Conservation (phyloP, 1,140 invertebrate genomes). For the Diploscapter pachys region DNA sequence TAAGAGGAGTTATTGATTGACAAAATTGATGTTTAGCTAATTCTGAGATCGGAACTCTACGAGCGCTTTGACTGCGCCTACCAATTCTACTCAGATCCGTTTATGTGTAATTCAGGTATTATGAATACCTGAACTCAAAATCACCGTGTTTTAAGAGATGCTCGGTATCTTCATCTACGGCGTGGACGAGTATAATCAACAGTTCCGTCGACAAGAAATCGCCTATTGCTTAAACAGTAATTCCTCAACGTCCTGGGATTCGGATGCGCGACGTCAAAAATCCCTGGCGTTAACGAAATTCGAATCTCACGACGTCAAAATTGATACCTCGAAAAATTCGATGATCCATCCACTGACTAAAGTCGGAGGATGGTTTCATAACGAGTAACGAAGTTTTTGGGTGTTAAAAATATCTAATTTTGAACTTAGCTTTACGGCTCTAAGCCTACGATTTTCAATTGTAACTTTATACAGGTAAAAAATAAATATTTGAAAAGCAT, state of each 20-base stretch:
- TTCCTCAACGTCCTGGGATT: no score
- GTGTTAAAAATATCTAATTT: neutral
- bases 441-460: no score
- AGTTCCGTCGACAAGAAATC: slow-evolving; percentile 31
- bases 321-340: neutral
- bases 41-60: slow-evolving; percentile 30
- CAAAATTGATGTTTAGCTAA: slow-evolving; percentile 11
- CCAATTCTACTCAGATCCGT: slow-evolving; percentile 38
- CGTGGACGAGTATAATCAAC: slow-evolving; percentile 28
- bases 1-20: neutral
- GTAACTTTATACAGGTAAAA: no score
- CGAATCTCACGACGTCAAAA: no score
- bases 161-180: slow-evolving; percentile 30
- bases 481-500: no score
- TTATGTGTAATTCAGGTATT: slow-evolving; percentile 25
- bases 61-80: slow-evolving; percentile 20
- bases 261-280: no score
- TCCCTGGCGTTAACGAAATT: no score
- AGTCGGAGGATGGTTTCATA: neutral
- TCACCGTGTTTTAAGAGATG: neutral
- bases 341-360: neutral
- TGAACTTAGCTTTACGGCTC: no score
- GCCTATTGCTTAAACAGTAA: slow-evolving; percentile 13
- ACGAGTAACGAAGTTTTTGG: neutral
- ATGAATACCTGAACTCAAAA: neutral